Evolutionary conservation across 2,888 invertebrate genomes (phyloP), one percentile per base, ranked within the genome.

Genomic region (Catocala nupta): DNA sequence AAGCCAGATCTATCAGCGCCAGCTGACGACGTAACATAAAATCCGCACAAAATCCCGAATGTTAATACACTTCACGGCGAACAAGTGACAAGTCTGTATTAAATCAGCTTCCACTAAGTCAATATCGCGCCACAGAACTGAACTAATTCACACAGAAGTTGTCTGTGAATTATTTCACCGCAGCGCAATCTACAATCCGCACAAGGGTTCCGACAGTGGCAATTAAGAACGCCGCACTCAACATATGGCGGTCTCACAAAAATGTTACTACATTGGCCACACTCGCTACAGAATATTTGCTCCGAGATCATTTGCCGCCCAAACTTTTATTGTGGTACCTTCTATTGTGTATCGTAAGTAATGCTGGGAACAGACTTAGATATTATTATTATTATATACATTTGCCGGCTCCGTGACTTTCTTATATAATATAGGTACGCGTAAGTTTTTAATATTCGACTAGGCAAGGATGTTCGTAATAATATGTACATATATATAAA

Each of bases 211-310:
- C 71, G 58, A 76, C 78, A 68, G 73, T 80, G 78, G 82, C 82
- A 85, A 85, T 85, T 85, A 85, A 81, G 82, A 76, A 73, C 71
- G 70, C 67, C 73, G 65, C 60, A 68, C 72, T 70, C 66, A 79
- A 78, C 84, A 83, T 78, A 80, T 85, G 83, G 80, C 54, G 36
- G 59, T 71, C 75, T 75, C 65, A 80, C 78, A 83, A 81, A 82
- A 82, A 80, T 82, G 75, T 81, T 74, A 77, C 78, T 75, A 78
- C 71, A 78, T 77, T 77, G 74, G 64, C 73, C 56, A 59, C 70
- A 69, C 59, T 65, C 50, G 66, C 52, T 50, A 47, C 8, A 70
- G 70, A 73, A 76, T 80, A 75, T 76, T 82, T 76, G 70, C 59
- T 53, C 55, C 54, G 39, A 57, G 61, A 75, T 70, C 63, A 70